Evolutionary conservation across 2,888 invertebrate species (phyloP), one percentile per base, ranked within the genome.

Genomic region (Lingula anatina): DNA sequence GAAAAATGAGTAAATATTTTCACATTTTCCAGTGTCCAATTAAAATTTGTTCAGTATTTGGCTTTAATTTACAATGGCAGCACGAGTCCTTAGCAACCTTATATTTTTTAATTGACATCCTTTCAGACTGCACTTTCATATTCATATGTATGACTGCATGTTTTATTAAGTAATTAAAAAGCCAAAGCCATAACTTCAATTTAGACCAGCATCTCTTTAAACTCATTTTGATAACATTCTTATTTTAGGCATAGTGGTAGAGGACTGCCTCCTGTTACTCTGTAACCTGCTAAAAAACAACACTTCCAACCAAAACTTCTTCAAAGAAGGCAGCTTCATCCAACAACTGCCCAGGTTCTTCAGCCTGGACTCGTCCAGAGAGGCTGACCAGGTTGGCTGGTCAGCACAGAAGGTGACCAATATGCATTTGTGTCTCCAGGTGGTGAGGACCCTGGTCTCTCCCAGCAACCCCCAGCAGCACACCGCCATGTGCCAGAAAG

Each of bases 291-390:
- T 99, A 15, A 88, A 89, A 70, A 94, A 93, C 68, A 99, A 99
- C 74, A 86, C 90, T 15, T 95, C 94, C 64, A 99, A 99, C 78
- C 97, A 97, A 60, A 95, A 93, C 73, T 94, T 96, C 71, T 99
- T 99, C 74, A 91, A 95, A 79, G 99, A 99, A 81, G 95, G 94
- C 46, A 92, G 91, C 68, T 95, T 92, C 67, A 91, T 97, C 60
- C 91, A 94, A 70, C 86, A 86, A 55, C 80, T 97, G 69, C 81
- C 89, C 2, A 90, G 90, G 0, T 93, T 92, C 88, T 93, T 95
- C 66, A 83, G 71, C 27, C 51, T 71, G 44, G 64, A 65, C 5
- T 51, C 61, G 43, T 60, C 57, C 40, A 54, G 63, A 26, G 56
- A 61, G 23, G 54, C 53, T 47, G 55, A 64, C 37, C 62, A 71